These are phyloP conservation scores for Torymus aiolomorphi DNA, from an alignment of 2,888 invertebrate species.

Conservation along the genomic window DNA sequence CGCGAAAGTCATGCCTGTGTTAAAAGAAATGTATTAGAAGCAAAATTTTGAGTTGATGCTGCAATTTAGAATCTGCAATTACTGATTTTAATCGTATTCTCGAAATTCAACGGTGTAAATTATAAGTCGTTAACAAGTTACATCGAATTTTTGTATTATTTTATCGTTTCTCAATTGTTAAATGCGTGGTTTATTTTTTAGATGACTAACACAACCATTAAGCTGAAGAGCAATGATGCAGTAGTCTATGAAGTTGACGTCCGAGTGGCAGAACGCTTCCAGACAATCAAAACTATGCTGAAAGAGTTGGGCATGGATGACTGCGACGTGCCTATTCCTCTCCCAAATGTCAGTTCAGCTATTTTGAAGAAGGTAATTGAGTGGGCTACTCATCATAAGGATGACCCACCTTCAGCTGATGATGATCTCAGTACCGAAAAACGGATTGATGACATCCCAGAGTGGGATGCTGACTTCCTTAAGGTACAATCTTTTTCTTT, in stretches of 20 bases:
- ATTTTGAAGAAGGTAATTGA: slow-evolving; percentile 93
- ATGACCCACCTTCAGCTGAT: slow-evolving; percentile 91
- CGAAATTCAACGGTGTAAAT: too few species aligned
- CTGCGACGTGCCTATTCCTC: slow-evolving; percentile 92
- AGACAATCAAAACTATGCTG: slow-evolving; percentile 97
- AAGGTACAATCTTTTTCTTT: slow-evolving; percentile 76
- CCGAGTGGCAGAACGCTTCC: slow-evolving; percentile 95
- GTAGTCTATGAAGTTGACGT: slow-evolving; percentile 96
- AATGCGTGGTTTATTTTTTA: slow-evolving; percentile 67
- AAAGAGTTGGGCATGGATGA: slow-evolving; percentile 92
- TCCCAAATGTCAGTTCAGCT: slow-evolving; percentile 96
- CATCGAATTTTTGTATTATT: too few species aligned
- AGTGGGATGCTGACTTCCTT: slow-evolving; percentile 98
- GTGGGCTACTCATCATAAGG: slow-evolving; percentile 92
- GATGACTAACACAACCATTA: slow-evolving; percentile 89
- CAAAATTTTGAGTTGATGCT: too few species aligned
- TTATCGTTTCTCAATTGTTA: too few species aligned
- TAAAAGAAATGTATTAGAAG: too few species aligned
- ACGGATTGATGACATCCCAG: slow-evolving; percentile 96
- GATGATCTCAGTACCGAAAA: slow-evolving; percentile 97
- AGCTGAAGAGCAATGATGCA: slow-evolving; percentile 93
- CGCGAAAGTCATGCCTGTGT: too few species aligned
- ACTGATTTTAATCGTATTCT: too few species aligned
- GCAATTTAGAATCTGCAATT: too few species aligned
- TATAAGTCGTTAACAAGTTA: too few species aligned